Conservation (phyloP, 2,113 vertebrate genomes). For the Tricholaema leucomelas region DNA sequence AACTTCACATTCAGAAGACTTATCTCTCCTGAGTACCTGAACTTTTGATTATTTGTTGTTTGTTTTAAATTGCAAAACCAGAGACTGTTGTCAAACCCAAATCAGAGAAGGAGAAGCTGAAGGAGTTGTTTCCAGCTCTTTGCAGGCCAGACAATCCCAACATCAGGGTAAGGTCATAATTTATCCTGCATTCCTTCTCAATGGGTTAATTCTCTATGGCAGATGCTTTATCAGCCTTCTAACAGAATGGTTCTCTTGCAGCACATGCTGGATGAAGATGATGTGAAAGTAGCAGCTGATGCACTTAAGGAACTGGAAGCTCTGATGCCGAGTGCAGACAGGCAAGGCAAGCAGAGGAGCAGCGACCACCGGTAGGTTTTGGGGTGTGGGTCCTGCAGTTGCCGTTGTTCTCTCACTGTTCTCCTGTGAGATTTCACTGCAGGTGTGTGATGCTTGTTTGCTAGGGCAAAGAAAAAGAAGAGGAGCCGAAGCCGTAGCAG, state of each 20-base stretch:
- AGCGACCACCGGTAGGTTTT: slow-evolving; percentile 81
- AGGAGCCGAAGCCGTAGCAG: slow-evolving; percentile 75
- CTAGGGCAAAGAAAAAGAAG: slow-evolving; percentile 79
- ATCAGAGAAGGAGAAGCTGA: slow-evolving; percentile 87
- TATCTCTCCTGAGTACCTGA: not conserved
- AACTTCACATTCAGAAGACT: not conserved
- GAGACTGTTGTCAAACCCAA: slow-evolving; percentile 80
- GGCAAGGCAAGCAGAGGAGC: slow-evolving; percentile 71
- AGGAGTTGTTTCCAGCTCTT: slow-evolving; percentile 92
- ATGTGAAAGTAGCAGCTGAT: slow-evolving; percentile 94
- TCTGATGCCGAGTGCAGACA: slow-evolving; percentile 86
- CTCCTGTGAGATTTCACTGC: not conserved
- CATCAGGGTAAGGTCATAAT: slow-evolving; percentile 75
- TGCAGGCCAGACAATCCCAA: slow-evolving; percentile 88
- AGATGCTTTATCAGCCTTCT: not conserved
- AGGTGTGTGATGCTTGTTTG: not conserved
- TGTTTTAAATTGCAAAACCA: slow-evolving; percentile 40
- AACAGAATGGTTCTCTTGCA: slow-evolving; percentile 8
- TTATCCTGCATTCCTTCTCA: not conserved
- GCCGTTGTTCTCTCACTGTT: accelerated
- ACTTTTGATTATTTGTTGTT: not conserved
- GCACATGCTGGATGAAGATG: slow-evolving; percentile 91
- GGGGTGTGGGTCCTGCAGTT: not conserved
- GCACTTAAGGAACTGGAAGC: slow-evolving; percentile 95
- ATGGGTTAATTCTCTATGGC: not conserved